Base-by-base conservation (phyloP, 2,888 invertebrate genomes). In the Neoitamus cyanurus region DNA sequence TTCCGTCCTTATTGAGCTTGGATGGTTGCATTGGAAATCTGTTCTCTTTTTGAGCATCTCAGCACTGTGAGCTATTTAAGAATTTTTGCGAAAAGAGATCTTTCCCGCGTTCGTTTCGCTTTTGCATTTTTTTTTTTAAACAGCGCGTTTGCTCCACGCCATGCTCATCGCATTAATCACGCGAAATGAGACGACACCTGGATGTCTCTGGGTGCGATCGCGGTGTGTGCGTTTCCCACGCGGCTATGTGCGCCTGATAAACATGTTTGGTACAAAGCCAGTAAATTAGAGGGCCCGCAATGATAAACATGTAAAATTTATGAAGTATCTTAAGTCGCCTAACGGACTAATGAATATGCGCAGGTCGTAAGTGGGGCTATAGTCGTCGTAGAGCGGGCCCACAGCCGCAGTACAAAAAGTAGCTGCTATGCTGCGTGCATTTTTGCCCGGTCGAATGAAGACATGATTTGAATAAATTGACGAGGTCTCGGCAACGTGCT, bases 281-380 rank as follows among this genome's bases (percentile, higher is more conserved):
- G 69, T 82, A 69, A 82, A 82, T 82, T 69, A 37, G 69, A 82
- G 69, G 58, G 82, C 69, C 37, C n/a, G 69, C 69, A 31, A 82
- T 82, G 82, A 82, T 82, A 82, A 82, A 82, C 82, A 82, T 82
- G 82, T 69, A 28, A 82, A 82, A 82, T 82, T 82, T 82, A 82
- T 82, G 68, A 82, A 82, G 82, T 69, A 82, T 82, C 69, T 82
- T 82, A 82, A 82, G 69, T 69, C 80, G 80, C 20, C 36, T 69
- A 82, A 82, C 82, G 82, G 82, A 46, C 37, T 68, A 82, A 69
- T 69, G 69, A 69, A 69, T 36, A 82, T 69, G 82, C 82, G 82
- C 36, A 36, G 37, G 30, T 3, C 34, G 78, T 58, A 80, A 9
- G 70, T 1, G 28, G 2, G 31, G 20, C 7, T 9, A 13, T 4